Base-by-base conservation (phyloP, 2,888 invertebrate species). In the Amblyjoppa fuscipennis region DNA sequence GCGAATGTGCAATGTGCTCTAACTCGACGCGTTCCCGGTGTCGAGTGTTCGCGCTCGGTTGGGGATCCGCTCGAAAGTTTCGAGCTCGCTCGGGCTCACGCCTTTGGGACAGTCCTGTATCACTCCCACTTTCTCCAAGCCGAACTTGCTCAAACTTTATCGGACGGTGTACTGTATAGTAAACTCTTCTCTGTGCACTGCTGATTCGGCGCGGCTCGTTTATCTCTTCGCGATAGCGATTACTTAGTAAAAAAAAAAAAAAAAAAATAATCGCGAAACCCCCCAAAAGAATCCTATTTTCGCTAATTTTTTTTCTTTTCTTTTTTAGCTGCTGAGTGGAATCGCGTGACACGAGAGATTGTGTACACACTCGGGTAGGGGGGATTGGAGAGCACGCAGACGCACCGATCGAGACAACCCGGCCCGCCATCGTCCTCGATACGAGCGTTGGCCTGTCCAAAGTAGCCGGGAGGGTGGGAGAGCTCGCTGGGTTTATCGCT, bases 311-410 rank as follows among this genome's bases (percentile, higher is more conserved):
- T 1, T 7, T 41, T 56, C 59, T 81, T 56, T 6, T 61, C 31
- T 61, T 61, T 61, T 31, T 16, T 2, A n/a, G 28, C 31, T 70
- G 51, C 68, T 70, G 71, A 49, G 76, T 81, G 71, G 70, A 89
- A 91, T 91, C 89, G 90, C 90, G 90, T 90, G 91, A 88, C 83
- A 80, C 84, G 73, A 79, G 85, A 89, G 88, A 91, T 91, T 90
- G 91, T 88, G 87, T 88, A 87, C 86, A 83, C 80, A 84, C 86
- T 59, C 16, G 53, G 16, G 5, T 7, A 6, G 53, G 61, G 61
- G 56, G 75, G 78, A 49, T 70, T 79, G 56, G 75, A 80, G 61
- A 80, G 73, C 80, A 83, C 83, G 76, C 80, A 69, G 80, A 64
- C 76, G 68, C 56, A 77, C 87, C 81, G 41, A 76, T 82, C 81